Base-by-base conservation (phyloP, 2,888 invertebrate species). In the Anticlea derivata region DNA sequence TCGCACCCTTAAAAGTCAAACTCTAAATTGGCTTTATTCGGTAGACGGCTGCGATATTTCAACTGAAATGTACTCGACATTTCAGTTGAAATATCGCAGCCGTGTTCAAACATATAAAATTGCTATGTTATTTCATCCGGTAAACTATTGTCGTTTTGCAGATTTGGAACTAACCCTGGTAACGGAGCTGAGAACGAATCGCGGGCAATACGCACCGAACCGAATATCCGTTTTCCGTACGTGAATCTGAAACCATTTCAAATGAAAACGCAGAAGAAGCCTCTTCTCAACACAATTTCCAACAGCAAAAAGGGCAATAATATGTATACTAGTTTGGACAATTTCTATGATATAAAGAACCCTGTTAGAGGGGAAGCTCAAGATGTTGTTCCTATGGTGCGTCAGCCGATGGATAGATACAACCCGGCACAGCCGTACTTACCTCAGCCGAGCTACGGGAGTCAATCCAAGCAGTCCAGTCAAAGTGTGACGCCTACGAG, bases 351-450 rank as follows among this genome's bases (percentile, higher is more conserved):
- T 6, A 62, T 84, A 10, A 78, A 74, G 55, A 69, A 80, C 57
- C 90, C 90, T 1, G 80, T 86, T 1, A 70, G 88, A 60, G 91
- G 91, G 3, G 91, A 91, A 68, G 84, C 82, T 24, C 83, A 90
- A 62, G 89, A 90, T 45, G 60, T 77, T 1, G 66, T 62, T 3
- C 57, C 69, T 3, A 35, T 30, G 10, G 58, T 66, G 58, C 70
- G 70, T 27, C 76, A 78, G 40, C 76, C 76, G 3, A 70, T 89
- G 40, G 91, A 91, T 53, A 78, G 91, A 10, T 91, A 87, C 58
- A 91, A 91, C 65, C 87, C 91, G n/a, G 90, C 90, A 2, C 88
- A 90, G 58, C 87, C 91, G 1, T 88, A 90, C 65, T 73, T 91
- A 50, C 88, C 88, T 0, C 75, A 74, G 29, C 66, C 70, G n/a